Percentiles rank a stretch among this genome's conserved stretches.
These are phyloP conservation scores for Rhynchotus rufescens DNA, from an alignment of 2,797 vertebrate genomes.

Conservation along the genomic window DNA sequence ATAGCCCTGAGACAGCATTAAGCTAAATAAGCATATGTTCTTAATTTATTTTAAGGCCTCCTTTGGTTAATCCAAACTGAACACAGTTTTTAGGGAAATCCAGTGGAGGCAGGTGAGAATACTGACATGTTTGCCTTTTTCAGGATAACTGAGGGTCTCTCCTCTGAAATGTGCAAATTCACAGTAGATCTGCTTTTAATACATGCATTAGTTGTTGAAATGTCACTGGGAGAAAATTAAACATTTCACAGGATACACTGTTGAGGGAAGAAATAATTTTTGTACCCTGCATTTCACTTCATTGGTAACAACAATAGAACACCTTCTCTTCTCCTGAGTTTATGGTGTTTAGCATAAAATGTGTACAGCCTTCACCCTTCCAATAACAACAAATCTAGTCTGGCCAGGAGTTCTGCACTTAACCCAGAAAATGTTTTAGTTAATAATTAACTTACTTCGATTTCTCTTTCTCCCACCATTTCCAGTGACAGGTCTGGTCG, in stretches of 20 bases:
- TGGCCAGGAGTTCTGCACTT: neutral
- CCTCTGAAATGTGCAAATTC: neutral
- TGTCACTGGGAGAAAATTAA: neutral
- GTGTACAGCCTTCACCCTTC: neutral
- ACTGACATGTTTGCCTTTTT: neutral
- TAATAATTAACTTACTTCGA: slow-evolving; percentile 84
- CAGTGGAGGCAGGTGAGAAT: neutral
- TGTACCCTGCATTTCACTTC: neutral
- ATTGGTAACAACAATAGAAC: neutral
- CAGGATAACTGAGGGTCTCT: neutral
- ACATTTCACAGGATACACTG: neutral
- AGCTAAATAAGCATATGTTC: neutral
- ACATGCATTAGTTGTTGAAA: neutral
- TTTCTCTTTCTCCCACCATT: slow-evolving; percentile 83
- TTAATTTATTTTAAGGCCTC: neutral
- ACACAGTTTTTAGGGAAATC: neutral
- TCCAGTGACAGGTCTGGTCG: slow-evolving; percentile 91
- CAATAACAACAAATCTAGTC: neutral
- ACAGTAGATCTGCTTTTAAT: neutral
- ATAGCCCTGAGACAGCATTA: neutral
- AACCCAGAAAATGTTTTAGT: slow-evolving; percentile 12
- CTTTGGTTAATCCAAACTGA: neutral
- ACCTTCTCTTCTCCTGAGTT: neutral
- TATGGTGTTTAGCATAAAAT: slow-evolving; percentile 13
- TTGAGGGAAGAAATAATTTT: neutral